Base-by-base conservation (phyloP, 2,888 invertebrate species). In the Campoletis raptor region DNA sequence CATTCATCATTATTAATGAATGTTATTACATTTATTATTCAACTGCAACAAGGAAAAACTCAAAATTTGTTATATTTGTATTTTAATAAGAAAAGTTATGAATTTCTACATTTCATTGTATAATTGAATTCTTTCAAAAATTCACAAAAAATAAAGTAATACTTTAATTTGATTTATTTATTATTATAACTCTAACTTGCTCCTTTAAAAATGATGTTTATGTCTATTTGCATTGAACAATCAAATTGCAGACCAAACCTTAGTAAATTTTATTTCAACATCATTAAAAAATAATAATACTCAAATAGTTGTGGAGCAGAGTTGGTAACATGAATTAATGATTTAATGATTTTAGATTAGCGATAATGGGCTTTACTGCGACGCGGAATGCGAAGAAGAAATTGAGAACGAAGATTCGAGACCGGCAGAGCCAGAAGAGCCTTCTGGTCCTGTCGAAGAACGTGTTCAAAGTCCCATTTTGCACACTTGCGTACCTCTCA, bases 401-500 rank as follows among this genome's bases (percentile, higher is more conserved):
- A 69, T 80, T 24, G 84, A 81, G 52, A 80, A 81, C 21, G 76
- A 76, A 24, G 87, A 73, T 24, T 85, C 77, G 54, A 64, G 69
- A 78, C 81, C 81, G 21, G 57, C 82, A 7, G 74, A 87, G 66
- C 72, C 85, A 3, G 78, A 85, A 36, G 88, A 89, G 24, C 83
- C 90, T 15, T 90, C 90, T 66, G 85, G 91, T 61, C 88, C 90
- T 61, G 76, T 92, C 18, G 82, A 92, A 64, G 91, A 91, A 74
- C 87, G 91, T 84, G 89, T 89, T 57, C 92, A 92, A 76, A 93
- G 92, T 89, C 93, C 93, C 66, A 90, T 90, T 84, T 87, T 92
- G 87, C 92, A 93, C 87, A 93, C 92, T 21, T 93, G 92, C 70
- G 92, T 93, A 79, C 93, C 93, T 54, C 87, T 92, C 82, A 92